Evolutionary conservation across 2,888 invertebrate species (phyloP), one percentile per base, ranked within the genome.

Genomic region (Odontocerum albicorne): DNA sequence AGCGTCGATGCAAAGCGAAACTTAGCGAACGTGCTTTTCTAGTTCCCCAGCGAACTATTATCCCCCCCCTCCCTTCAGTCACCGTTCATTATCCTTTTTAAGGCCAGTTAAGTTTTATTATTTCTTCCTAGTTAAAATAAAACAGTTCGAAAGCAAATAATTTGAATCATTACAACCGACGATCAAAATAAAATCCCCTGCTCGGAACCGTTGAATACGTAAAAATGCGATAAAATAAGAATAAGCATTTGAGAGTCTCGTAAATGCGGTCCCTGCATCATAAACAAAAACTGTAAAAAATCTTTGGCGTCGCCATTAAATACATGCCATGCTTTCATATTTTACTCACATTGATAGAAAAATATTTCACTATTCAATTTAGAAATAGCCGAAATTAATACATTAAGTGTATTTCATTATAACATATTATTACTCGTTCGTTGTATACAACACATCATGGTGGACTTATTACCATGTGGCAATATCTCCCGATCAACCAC

Each of bases 41-140:
- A 27, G 27, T 27, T 21, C 17, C 21, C 3, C 6, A 40, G 38
- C n/a, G 15, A 7, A 40, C 40, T 40, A 40, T 40, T 40, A 21
- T 12, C 6, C 3, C 17, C 21, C 40, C 21, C 13, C 10, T 27
- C 4, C 27, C 40, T 17, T 40, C 12, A 40, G 40, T 20, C 17
- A 40, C 40, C 40, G 20, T 21, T 40, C 40, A 40, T 40, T 40
- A 40, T 40, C 40, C 21, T 21, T 17, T 15, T 19, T 40, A 40
- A 40, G 6, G 17, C 21, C 40, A 21, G 20, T 40, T 20, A 40
- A 21, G 2, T 40, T 40, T 40, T 21, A 40, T 21, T 40, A 13
- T 27, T 27, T 27, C 27, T 27, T 27, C 27, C 27, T 13, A 13
- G 13, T n/a, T 4, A 4, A 38, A 13, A 38, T 38, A 15, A 38